Percentiles rank a stretch among this genome's conserved stretches.
phyloP scores from a whole-genome alignment of 2,113 vertebrate genomes.

The Atractosteus spatula region DNA sequence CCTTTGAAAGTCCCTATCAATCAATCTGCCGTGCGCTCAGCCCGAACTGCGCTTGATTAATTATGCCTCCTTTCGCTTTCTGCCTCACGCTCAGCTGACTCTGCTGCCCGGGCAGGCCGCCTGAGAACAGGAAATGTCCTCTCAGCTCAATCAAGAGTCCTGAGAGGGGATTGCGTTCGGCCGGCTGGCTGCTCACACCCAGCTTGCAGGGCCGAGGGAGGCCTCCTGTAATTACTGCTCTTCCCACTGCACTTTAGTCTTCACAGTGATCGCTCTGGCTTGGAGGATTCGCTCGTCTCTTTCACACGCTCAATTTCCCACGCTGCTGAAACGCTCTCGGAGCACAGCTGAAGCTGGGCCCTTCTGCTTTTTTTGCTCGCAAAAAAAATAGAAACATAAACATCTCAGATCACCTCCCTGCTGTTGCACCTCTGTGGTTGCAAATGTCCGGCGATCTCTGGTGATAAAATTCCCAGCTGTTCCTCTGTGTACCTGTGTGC shows the following conservation, averaged over 20 bases:
- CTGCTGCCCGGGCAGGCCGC: conserved; percentile 38
- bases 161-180: background rate
- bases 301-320: conserved; percentile 77
- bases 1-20: conserved; percentile 73
- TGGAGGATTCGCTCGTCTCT: conserved; percentile 58
- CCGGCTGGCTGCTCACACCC: background rate
- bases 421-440: no score
- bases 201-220: conserved; percentile 3
- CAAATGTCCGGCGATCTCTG: no score
- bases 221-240: conserved; percentile 46
- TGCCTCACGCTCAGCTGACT: conserved; percentile 63
- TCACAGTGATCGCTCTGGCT: conserved; percentile 60
- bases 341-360: no score
- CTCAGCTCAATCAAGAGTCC: conserved; percentile 57
- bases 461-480: no score
- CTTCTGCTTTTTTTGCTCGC: no score
- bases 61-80: conserved; percentile 63
- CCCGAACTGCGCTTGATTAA: conserved; percentile 80
- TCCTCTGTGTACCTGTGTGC: no score
- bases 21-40: conserved; percentile 81
- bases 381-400: no score
- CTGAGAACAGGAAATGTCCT: conserved; percentile 62
- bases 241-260: conserved; percentile 46
- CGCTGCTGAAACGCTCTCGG: conserved; percentile 32
- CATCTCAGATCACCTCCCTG: no score